A percentile compares a stretch with the other conserved stretches of the same genome.
Conservation (phyloP, 2,113 vertebrate species). For the Silurus asotus region DNA sequence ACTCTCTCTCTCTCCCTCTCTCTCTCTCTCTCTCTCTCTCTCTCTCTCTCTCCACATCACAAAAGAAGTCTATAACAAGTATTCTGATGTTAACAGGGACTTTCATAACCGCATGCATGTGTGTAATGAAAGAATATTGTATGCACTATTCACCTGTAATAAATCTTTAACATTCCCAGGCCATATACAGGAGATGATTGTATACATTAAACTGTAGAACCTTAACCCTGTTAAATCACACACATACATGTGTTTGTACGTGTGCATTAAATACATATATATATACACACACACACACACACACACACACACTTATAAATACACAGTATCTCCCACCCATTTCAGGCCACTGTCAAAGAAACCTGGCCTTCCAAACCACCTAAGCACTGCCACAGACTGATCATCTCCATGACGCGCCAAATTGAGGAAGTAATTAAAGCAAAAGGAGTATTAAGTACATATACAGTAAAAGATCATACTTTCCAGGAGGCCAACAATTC, state of each 20-base stretch:
- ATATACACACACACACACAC: not conserved
- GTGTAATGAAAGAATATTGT: not conserved
- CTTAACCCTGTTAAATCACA: not conserved
- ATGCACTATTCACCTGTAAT: not conserved
- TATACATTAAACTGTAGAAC: not conserved
- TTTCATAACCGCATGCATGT: not conserved
- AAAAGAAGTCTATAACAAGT: not conserved
- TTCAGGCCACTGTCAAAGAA: no score
- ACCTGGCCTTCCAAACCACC: no score
- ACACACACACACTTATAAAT: not conserved
- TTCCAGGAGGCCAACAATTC: no score
- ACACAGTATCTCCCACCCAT: no score
- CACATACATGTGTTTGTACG: not conserved
- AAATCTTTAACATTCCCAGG: not conserved
- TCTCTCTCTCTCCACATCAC: not conserved
- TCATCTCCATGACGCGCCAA: no score
- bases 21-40: not conserved
- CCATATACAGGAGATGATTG: not conserved
- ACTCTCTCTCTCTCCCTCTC: not conserved
- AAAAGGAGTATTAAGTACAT: no score
- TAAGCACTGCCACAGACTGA: no score
- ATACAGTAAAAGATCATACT: no score
- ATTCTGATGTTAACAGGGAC: not conserved
- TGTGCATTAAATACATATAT: no score
- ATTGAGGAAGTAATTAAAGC: no score